Percentiles rank a stretch among this genome's conserved stretches.
Evolutionary conservation across 64 coral and sea anemone genomes (phyloP).

Genomic region (Actinia tenebrosa): DNA sequence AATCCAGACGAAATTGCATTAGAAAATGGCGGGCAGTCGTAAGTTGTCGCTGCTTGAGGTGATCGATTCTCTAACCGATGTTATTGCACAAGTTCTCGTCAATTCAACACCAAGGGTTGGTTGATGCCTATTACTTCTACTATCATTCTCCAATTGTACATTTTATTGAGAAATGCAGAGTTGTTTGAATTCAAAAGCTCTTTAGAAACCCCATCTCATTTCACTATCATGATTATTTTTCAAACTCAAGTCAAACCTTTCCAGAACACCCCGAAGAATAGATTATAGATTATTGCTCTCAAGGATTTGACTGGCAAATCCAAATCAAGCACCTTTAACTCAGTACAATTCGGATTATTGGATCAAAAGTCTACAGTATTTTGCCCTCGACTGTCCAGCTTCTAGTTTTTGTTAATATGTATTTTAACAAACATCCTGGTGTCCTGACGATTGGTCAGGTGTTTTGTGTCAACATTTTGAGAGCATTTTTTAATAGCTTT

Average conservation of each 20-base stretch:
- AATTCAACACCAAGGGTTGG: constrained; percentile 41
- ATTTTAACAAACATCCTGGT: constrained; percentile 22
- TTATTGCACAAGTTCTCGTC: constrained; percentile 23
- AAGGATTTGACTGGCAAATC: not conserved
- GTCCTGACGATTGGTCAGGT: not conserved
- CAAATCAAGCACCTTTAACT: not conserved
- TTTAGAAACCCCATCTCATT: not conserved
- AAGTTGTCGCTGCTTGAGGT: constrained; percentile 38
- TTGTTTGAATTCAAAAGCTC: not conserved
- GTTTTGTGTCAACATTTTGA: not conserved
- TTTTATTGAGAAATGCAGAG: not conserved
- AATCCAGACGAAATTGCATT: not conserved
- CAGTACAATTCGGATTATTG: not conserved
- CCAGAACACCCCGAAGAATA: not conserved
- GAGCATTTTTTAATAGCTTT: constrained; percentile 1
- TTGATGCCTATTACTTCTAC: not conserved
- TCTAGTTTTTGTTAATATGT: not conserved
- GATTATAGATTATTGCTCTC: not conserved
- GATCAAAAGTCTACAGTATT: not conserved
- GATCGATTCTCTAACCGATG: constrained; percentile 51
- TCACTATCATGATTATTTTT: not conserved
- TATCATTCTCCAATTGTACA: not conserved
- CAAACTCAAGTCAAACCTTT: not conserved
- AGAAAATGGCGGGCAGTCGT: constrained; percentile 22
- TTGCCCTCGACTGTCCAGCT: not conserved